A percentile compares a stretch with the other conserved stretches of the same genome.
Evolutionary conservation across 2,797 vertebrate species (phyloP).

Genomic region (Sebastes wilsoni): DNA sequence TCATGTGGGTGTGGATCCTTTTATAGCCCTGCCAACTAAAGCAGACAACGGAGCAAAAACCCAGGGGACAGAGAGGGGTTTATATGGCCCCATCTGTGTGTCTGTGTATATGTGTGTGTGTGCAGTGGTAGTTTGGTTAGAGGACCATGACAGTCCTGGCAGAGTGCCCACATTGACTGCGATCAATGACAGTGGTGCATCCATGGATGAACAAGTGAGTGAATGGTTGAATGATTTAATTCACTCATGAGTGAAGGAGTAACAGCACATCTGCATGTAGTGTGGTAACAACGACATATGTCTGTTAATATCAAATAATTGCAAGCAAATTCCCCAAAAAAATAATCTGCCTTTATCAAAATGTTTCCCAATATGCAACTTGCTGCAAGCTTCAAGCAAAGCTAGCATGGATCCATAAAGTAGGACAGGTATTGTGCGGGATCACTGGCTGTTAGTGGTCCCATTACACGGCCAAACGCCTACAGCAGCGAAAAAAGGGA

Average conservation of each 20-base stretch:
- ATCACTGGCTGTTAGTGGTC: constrained; percentile 61
- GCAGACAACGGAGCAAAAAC: constrained; percentile 70
- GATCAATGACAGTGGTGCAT: constrained; percentile 49
- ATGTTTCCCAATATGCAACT: neutral
- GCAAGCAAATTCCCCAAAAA: neutral
- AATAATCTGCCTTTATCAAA: neutral
- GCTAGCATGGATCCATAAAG: constrained; percentile 48
- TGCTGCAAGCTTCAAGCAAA: constrained; percentile 23
- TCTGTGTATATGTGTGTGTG: constrained; percentile 3
- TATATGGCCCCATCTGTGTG: constrained; percentile 58
- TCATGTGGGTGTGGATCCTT: constrained; percentile 76
- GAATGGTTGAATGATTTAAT: constrained; percentile 46
- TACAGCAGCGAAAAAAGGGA: constrained; percentile 64
- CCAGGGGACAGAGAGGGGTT: constrained; percentile 63
- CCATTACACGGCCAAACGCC: constrained; percentile 75
- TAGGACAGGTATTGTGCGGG: constrained; percentile 60
- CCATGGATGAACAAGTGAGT: constrained; percentile 25
- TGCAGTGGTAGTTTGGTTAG: constrained; percentile 29
- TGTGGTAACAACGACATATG: neutral
- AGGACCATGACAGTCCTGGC: constrained; percentile 60
- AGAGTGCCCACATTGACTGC: constrained; percentile 45
- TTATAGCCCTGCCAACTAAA: constrained; percentile 76
- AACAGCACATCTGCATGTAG: constrained; percentile 14
- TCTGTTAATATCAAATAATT: constrained; percentile 7
- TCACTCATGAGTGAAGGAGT: constrained; percentile 29